Base-by-base conservation (phyloP, 2,797 vertebrate species). In the Lagorchestes hirsutus region DNA sequence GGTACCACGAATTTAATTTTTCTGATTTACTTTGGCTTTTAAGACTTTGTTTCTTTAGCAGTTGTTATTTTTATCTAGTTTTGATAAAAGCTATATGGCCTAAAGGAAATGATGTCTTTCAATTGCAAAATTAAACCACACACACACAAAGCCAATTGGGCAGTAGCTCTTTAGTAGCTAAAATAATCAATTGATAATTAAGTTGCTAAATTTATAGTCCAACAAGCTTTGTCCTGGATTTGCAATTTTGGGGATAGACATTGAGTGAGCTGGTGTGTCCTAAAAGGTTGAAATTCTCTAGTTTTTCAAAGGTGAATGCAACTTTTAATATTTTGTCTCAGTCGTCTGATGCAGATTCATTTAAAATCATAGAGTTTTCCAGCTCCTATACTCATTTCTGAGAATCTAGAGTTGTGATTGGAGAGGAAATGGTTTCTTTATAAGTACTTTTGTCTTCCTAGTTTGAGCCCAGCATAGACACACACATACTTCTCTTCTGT, bases 151-250 rank as follows among this genome's bases (percentile, higher is more conserved):
- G 55, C 96, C 57, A 92, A 31, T 91, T 93, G 92, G 90, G 93
- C 50, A 92, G 16, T 94, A 97, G 94, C 92, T 74, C 74, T 95
- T 94, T 0, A 3, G 95, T 93, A 97, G 97, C 95, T 92, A 93
- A 97, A 98, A 97, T 98, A 98, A 98, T 98, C 97, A 98, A 97
- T 98, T 98, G 98, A 97, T 98, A 97, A 98, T 98, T 98, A 98
- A 98, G 91, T 98, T 92, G 93, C 97, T 98, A 97, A 98, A 98
- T 98, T 98, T 98, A 98, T 97, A 96, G 92, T 50, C 93, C 95
- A 54, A 0, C 92, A 96, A 96, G 93, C 94, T 95, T 97, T 97
- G 50, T 90, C 93, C 95, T 0, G 3, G 95, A 54, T 46, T 82
- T 0, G 0, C 9, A 46, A 95, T 97, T 97, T 98, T 97, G 90